phyloP scores from a whole-genome alignment of 1,140 invertebrate species.

The Zophobas atratus region DNA sequence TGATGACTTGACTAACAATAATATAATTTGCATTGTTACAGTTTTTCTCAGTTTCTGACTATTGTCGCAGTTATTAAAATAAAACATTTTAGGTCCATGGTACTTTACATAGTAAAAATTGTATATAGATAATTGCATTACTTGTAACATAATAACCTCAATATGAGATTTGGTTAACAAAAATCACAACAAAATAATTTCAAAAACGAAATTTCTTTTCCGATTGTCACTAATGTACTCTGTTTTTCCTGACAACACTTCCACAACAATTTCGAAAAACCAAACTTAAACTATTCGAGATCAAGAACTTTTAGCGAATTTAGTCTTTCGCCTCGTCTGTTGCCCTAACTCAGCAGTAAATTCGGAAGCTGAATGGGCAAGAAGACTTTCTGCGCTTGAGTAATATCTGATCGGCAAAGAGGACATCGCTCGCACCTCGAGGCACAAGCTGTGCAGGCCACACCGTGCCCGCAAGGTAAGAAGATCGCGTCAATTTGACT shows the following conservation, averaged over 20 bases:
- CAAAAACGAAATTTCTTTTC: constrained; percentile 12
- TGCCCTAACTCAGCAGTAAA: neutral
- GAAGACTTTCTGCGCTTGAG: constrained; percentile 81
- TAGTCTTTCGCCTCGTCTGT: constrained; percentile 23
- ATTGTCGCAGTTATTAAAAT: constrained; percentile 33
- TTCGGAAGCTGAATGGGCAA: constrained; percentile 68
- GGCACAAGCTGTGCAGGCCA: constrained; percentile 82
- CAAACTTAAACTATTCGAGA: constrained; percentile 34
- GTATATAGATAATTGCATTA: constrained; percentile 31
- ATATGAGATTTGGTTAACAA: constrained; percentile 41
- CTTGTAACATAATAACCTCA: constrained; percentile 28
- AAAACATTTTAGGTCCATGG: constrained; percentile 31
- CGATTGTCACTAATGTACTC: constrained; percentile 36
- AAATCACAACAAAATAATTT: constrained; percentile 28
- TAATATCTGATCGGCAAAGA: constrained; percentile 82
- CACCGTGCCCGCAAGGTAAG: constrained; percentile 87
- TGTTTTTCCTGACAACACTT: constrained; percentile 12
- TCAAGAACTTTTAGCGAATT: constrained; percentile 21
- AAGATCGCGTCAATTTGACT: constrained; percentile 84
- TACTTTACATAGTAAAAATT: constrained; percentile 43
- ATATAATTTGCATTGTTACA: constrained; percentile 22
- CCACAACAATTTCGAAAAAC: constrained; percentile 13
- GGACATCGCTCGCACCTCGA: constrained; percentile 82
- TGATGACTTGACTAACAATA: constrained; percentile 34
- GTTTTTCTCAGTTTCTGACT: constrained; percentile 21